Evolutionary conservation across 2,888 invertebrate genomes (phyloP).

Genomic region (Subacronicta megacephala): DNA sequence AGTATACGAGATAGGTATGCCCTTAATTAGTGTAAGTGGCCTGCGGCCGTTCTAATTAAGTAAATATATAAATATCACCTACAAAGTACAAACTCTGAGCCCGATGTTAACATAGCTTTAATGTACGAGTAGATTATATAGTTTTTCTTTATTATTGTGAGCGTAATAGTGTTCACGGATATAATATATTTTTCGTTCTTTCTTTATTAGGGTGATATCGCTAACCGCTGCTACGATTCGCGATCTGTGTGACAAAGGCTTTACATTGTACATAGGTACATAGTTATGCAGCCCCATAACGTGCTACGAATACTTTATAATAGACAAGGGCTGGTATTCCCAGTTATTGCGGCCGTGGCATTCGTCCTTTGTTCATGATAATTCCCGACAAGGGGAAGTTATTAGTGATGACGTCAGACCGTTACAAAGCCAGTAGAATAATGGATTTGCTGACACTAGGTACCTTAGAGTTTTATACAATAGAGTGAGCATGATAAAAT

Average conservation of each 20-base stretch:
- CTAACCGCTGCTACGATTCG: neutral
- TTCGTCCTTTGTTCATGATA: conserved; percentile 57
- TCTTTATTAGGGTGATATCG: no score
- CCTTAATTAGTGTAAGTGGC: no score
- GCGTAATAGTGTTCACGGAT: no score
- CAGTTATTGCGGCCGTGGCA: conserved; percentile 54
- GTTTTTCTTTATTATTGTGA: no score
- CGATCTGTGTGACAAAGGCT: conserved; percentile 20
- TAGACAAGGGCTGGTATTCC: conserved; percentile 43
- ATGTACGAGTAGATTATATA: no score
- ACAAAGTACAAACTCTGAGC: no score
- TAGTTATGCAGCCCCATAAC: conserved; percentile 25
- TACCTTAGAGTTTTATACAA: conserved; percentile 5
- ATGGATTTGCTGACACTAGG: conserved; percentile 24
- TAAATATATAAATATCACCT: no score
- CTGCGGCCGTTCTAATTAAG: no score
- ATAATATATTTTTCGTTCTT: no score
- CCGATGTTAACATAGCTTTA: no score
- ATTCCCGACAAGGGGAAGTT: conserved; percentile 41
- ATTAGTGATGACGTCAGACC: conserved; percentile 51
- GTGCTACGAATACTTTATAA: conserved; percentile 51
- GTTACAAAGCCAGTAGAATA: conserved; percentile 25
- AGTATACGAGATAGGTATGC: no score
- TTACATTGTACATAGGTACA: conserved; percentile 15
- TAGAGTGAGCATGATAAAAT: neutral